Conservation (phyloP, 1,140 invertebrate genomes). For the Nasonia longicornis region DNA sequence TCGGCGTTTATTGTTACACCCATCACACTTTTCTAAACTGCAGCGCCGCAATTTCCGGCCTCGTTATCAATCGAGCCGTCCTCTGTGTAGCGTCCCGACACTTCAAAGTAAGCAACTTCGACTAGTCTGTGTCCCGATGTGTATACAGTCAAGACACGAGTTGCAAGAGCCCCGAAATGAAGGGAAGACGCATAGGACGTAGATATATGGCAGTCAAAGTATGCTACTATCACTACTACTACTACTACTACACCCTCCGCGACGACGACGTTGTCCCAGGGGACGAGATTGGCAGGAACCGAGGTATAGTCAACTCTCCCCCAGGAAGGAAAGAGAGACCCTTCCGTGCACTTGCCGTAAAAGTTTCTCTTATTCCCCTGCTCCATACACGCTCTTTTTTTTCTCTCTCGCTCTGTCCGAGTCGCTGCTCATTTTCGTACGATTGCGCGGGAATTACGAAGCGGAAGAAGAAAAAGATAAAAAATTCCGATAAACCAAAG, state of each 20-base stretch:
- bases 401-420: background rate
- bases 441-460: background rate
- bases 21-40: background rate
- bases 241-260: background rate
- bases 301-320: constrained; percentile 7
- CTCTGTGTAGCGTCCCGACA: background rate
- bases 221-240: background rate
- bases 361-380: background rate
- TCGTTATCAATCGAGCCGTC: background rate
- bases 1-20: too few relatives aligned
- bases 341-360: background rate
- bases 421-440: background rate
- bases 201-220: background rate
- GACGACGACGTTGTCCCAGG: background rate
- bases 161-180: background rate
- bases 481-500: background rate
- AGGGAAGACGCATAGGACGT: background rate
- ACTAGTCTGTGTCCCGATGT: background rate
- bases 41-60: too few relatives aligned
- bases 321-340: constrained; percentile 6
- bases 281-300: constrained; percentile 29
- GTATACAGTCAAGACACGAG: background rate
- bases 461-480: background rate
- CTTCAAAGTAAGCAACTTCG: constrained; percentile 25
- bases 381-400: background rate